Evolutionary conservation across 2,113 vertebrate genomes (phyloP).

Genomic region (Notechis scutatus): DNA sequence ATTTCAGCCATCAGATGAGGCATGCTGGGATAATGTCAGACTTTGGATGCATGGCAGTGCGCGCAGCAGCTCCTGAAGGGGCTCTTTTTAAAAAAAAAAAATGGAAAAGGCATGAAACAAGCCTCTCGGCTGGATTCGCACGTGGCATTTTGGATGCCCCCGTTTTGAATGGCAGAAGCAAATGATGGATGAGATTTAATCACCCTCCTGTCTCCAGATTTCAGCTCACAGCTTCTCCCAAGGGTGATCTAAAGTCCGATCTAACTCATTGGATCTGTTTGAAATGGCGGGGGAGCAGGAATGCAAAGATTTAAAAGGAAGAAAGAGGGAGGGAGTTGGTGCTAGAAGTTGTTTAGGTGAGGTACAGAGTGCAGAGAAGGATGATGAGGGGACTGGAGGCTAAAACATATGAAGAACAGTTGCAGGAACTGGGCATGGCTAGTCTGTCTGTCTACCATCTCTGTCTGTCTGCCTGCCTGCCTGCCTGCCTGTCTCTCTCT

Average conservation of each 20-base stretch:
- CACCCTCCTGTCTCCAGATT: neutral
- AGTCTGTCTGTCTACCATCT: too few relatives aligned
- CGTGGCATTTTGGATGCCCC: neutral
- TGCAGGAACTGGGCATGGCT: too few relatives aligned
- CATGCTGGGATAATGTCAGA: constrained; percentile 68
- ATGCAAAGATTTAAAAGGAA: neutral
- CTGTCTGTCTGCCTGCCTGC: too few relatives aligned
- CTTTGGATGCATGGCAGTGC: constrained; percentile 54
- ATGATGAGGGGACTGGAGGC: too few relatives aligned
- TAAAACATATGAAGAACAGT: too few relatives aligned
- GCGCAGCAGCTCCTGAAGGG: constrained; percentile 35
- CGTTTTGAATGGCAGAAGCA: neutral
- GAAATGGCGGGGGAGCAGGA: neutral
- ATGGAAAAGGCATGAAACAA: constrained; percentile 43
- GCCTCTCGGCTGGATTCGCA: constrained; percentile 5
- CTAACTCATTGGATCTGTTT: neutral
- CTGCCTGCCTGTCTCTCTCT: too few relatives aligned
- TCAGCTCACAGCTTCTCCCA: neutral
- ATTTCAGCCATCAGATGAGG: constrained; percentile 66
- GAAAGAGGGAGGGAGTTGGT: neutral
- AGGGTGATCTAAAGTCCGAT: neutral
- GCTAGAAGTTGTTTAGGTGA: neutral
- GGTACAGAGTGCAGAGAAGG: neutral
- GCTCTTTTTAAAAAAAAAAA: constrained; percentile 44
- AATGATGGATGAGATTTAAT: neutral